A percentile compares a stretch with the other conserved stretches of the same genome.
phyloP scores from a whole-genome alignment of 2,888 invertebrate genomes.

The Abscondita cerata region DNA sequence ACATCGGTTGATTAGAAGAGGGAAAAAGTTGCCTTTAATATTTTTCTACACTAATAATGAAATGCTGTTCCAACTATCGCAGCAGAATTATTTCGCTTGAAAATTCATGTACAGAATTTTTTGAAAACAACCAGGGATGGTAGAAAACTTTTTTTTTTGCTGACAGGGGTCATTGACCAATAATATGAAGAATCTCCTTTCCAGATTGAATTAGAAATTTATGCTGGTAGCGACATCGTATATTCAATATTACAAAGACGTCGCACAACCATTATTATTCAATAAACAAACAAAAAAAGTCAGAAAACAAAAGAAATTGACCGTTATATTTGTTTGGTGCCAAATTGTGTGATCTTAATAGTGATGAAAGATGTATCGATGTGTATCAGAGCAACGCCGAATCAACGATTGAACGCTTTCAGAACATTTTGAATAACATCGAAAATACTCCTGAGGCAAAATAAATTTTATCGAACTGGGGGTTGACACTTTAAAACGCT shows the following conservation, averaged over 20 bases:
- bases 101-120: too few species aligned
- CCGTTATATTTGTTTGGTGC: conserved; percentile 75
- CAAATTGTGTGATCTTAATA: conserved; percentile 86
- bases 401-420: conserved; percentile 74
- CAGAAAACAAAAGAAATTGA: conserved; percentile 57
- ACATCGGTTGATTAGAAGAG: too few species aligned
- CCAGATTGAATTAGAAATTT: too few species aligned
- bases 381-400: conserved; percentile 82
- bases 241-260: conserved; percentile 84
- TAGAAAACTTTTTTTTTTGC: too few species aligned
- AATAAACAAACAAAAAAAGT: conserved; percentile 61
- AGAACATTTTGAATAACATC: conserved; percentile 71
- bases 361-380: conserved; percentile 86
- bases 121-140: too few species aligned
- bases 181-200: too few species aligned
- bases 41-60: too few species aligned
- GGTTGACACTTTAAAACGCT: conserved; percentile 68
- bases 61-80: too few species aligned
- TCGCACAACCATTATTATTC: conserved; percentile 78
- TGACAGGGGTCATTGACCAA: too few species aligned
- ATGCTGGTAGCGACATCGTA: too few species aligned
- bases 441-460: conserved; percentile 67
- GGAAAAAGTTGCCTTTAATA: too few species aligned
- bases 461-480: conserved; percentile 81
- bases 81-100: too few species aligned